Conservation (phyloP, 1,140 invertebrate genomes). For the Pentalonia nigronervosa region DNA sequence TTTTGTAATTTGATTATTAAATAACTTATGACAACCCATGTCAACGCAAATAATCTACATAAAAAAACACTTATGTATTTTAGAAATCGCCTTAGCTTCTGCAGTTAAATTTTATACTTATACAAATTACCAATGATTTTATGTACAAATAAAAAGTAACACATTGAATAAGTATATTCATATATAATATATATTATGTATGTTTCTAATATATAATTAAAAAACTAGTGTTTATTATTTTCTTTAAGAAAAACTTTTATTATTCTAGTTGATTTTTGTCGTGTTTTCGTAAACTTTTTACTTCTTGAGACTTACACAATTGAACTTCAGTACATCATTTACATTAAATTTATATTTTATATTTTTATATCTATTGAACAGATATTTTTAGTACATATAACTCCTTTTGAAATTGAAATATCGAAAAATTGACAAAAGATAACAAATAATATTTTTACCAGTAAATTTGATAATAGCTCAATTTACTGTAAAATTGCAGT, state of each 20-base stretch:
- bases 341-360: no score
- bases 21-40: neutral
- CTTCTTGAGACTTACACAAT: neutral
- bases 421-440: no score
- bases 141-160: constrained; percentile 32
- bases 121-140: neutral
- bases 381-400: no score
- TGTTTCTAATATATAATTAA: neutral
- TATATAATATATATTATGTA: neutral
- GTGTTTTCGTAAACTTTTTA: neutral
- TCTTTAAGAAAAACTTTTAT: neutral
- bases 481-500: no score
- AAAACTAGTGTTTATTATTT: neutral
- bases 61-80: neutral
- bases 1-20: neutral
- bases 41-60: neutral
- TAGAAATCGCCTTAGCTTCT: neutral
- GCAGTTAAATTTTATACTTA: constrained; percentile 30
- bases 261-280: neutral
- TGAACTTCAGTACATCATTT: neutral
- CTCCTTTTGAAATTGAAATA: no score
- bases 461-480: no score
- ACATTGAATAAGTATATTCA: constrained; percentile 30
- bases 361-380: no score
- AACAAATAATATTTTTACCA: no score